phyloP scores from a whole-genome alignment of 2,888 invertebrate genomes.

The Diarsia rubi region DNA sequence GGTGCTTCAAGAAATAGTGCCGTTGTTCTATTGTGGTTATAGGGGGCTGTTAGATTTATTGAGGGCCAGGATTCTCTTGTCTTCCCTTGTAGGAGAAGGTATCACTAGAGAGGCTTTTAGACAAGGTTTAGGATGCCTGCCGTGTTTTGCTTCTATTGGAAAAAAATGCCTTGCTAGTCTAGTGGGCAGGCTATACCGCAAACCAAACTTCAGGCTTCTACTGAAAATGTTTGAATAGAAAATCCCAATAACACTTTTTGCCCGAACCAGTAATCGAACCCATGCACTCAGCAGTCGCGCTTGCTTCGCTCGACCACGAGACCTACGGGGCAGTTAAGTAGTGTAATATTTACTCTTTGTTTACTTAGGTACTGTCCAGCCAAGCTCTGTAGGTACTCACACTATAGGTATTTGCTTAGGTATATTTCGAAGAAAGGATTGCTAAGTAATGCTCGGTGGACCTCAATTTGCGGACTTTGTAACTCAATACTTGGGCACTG shows the following conservation, averaged over 20 bases:
- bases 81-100: not conserved
- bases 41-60: conserved; percentile 17
- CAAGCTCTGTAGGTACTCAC: not conserved
- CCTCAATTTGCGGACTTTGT: conserved; percentile 9
- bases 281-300: too few relatives aligned
- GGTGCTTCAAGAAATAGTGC: conserved; percentile 32
- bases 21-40: conserved; percentile 44
- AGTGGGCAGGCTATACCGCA: not conserved
- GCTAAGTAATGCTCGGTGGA: conserved; percentile 3
- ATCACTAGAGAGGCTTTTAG: not conserved
- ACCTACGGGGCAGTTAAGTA: too few relatives aligned
- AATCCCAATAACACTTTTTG: too few relatives aligned
- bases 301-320: too few relatives aligned
- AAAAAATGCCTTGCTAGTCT: not conserved
- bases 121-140: not conserved
- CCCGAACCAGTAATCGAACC: too few relatives aligned
- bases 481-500: conserved; percentile 2
- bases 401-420: not conserved
- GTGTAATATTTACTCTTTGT: not conserved
- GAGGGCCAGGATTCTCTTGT: not conserved
- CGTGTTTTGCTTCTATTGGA: not conserved
- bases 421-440: conserved; percentile 17
- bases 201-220: too few relatives aligned
- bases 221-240: too few relatives aligned
- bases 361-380: not conserved